phyloP scores from a whole-genome alignment of 2,797 vertebrate species.

The Fratercula arctica region DNA sequence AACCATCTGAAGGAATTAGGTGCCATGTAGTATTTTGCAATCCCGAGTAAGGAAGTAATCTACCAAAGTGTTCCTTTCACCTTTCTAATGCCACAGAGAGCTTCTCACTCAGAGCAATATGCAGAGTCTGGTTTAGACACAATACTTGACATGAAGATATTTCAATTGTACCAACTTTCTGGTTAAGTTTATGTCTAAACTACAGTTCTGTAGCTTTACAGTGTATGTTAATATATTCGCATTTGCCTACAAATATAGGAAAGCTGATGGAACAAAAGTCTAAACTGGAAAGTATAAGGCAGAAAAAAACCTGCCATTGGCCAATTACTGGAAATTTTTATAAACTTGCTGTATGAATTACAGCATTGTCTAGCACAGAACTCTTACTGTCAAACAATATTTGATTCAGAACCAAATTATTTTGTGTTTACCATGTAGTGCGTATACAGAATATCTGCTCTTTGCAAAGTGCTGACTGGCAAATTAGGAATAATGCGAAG shows the following conservation, averaged over 20 bases:
- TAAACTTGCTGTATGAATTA: background rate
- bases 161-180: background rate
- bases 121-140: background rate
- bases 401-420: background rate
- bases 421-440: background rate
- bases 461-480: background rate
- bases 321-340: background rate
- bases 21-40: background rate
- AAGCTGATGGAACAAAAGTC: background rate
- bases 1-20: background rate
- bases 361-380: background rate
- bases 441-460: background rate
- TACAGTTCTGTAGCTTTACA: background rate
- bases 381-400: background rate
- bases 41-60: background rate
- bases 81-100: background rate
- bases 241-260: background rate
- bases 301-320: too few relatives aligned
- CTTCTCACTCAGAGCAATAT: background rate
- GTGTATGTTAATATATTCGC: rapidly evolving
- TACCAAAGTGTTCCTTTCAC: background rate
- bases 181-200: background rate
- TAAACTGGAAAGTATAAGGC: background rate
- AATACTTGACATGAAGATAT: background rate
- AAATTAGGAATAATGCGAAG: background rate